phyloP scores from a whole-genome alignment of 2,888 invertebrate genomes.

The Acanthosepion pharaonis region DNA sequence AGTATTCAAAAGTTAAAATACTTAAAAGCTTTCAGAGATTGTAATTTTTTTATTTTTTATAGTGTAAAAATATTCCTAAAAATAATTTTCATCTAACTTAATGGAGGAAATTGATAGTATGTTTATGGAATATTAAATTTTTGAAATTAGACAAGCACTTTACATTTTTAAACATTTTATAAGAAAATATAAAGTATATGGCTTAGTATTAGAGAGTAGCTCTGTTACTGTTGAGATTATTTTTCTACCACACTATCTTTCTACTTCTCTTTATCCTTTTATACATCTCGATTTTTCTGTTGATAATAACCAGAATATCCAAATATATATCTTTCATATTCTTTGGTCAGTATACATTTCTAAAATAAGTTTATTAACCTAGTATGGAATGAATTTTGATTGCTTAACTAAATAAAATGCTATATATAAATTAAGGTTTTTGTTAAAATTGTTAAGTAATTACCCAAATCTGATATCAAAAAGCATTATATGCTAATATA shows the following conservation, averaged over 20 bases:
- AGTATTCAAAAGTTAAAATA: slow-evolving; percentile 14
- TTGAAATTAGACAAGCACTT: background rate
- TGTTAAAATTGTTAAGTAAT: too few relatives aligned
- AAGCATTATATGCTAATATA: too few relatives aligned
- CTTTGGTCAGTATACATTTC: too few relatives aligned
- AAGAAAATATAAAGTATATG: background rate
- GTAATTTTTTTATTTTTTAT: background rate
- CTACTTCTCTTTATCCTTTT: background rate
- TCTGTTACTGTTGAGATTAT: background rate
- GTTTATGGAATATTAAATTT: background rate
- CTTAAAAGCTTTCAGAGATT: background rate
- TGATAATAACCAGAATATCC: too few relatives aligned
- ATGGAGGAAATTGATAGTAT: background rate
- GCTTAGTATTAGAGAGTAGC: background rate
- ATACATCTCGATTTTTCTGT: too few relatives aligned
- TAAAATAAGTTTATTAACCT: background rate
- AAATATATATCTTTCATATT: too few relatives aligned
- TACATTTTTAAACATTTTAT: background rate
- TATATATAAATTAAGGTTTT: too few relatives aligned
- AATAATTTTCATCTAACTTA: background rate
- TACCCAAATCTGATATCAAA: too few relatives aligned
- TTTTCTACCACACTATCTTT: background rate
- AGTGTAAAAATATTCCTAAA: background rate
- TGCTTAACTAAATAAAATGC: background rate
- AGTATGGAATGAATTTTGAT: background rate